Evolutionary conservation across 2,113 vertebrate species (phyloP).

Genomic region (Callipepla californica): DNA sequence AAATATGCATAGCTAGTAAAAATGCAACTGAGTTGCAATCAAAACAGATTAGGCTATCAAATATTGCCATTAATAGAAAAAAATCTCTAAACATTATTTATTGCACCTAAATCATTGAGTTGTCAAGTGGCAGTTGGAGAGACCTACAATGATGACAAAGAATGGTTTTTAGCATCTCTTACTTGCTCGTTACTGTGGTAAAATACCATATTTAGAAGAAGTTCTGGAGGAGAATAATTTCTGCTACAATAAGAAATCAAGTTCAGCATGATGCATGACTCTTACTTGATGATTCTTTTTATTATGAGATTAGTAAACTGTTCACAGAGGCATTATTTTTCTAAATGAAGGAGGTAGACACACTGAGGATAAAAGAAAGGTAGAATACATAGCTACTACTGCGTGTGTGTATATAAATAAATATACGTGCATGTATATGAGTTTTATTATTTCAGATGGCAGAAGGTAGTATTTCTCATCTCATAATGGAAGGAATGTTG

Average conservation of each 20-base stretch:
- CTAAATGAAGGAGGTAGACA: neutral
- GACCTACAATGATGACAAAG: neutral
- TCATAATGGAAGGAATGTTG: too few relatives aligned
- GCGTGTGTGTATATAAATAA: neutral
- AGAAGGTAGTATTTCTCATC: neutral
- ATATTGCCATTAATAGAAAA: neutral
- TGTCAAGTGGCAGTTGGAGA: neutral
- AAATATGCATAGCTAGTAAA: neutral
- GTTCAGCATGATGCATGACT: neutral
- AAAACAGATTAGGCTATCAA: neutral
- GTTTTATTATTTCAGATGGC: neutral
- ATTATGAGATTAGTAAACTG: neutral
- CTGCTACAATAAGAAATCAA: neutral
- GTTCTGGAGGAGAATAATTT: neutral
- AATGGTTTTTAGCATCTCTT: neutral
- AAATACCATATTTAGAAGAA: conserved; percentile 3
- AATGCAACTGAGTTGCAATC: neutral
- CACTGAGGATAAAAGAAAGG: neutral
- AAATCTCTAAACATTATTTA: neutral
- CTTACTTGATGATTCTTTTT: neutral
- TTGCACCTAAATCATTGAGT: neutral
- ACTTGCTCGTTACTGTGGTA: neutral
- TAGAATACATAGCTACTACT: neutral
- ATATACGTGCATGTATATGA: neutral
- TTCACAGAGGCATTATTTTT: neutral